A percentile compares a stretch with the other conserved stretches of the same genome.
Conservation (phyloP, 2,888 invertebrate genomes). For the Zelleria hepariella region DNA sequence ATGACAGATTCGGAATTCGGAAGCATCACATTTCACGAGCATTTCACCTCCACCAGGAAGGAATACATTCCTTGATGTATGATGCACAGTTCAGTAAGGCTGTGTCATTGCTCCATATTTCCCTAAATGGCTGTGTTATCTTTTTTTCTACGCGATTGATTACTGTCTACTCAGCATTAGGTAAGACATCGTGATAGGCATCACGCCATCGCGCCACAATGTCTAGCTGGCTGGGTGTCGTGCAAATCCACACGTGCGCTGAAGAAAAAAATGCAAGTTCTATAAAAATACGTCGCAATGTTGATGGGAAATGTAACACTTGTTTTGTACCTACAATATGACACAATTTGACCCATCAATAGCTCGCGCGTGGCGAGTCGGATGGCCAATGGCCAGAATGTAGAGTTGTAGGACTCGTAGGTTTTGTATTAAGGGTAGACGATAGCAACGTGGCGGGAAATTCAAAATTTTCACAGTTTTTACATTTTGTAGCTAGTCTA, state of each 20-base stretch:
- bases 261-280: neutral
- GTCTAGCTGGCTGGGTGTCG: neutral
- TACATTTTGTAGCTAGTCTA: no score
- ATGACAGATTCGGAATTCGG: neutral
- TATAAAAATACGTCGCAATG: neutral
- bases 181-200: neutral
- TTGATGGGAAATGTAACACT: neutral
- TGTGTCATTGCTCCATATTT: neutral
- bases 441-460: no score
- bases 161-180: neutral
- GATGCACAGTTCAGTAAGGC: neutral
- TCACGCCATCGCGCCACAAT: neutral
- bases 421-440: no score
- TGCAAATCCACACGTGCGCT: neutral
- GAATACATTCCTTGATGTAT: no score
- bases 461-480: no score
- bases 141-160: neutral
- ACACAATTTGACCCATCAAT: no score
- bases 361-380: neutral
- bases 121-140: neutral
- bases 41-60: neutral
- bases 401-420: no score
- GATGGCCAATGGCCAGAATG: neutral
- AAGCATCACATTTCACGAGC: neutral
- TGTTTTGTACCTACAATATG: no score